Percentiles rank a stretch among this genome's conserved stretches.
These are phyloP conservation scores for Paedocypris sp. DNA, from an alignment of 2,113 vertebrate genomes.

Conservation along the genomic window DNA sequence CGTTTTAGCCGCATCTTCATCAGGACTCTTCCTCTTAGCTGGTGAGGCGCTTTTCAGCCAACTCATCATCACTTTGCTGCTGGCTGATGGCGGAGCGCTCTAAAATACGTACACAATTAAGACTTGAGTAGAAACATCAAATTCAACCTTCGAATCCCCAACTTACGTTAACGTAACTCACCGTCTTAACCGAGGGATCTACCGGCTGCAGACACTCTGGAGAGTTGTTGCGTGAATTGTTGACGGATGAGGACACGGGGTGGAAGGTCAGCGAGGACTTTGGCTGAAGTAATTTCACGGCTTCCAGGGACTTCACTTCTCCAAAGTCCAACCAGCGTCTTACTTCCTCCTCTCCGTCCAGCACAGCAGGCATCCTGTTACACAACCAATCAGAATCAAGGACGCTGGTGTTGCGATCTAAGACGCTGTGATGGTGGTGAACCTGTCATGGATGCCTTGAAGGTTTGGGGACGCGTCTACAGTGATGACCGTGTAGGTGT, in stretches of 20 bases:
- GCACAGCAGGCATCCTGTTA: slow-evolving; percentile 86
- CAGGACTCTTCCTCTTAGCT: slow-evolving; percentile 61
- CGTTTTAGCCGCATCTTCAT: slow-evolving; percentile 38
- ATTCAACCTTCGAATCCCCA: no score
- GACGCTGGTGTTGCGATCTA: neutral
- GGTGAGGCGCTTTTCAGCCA: slow-evolving; percentile 71
- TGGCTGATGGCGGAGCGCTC: slow-evolving; percentile 59
- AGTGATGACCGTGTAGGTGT: slow-evolving; percentile 84
- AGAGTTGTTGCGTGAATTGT: slow-evolving; percentile 73
- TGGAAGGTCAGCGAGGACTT: slow-evolving; percentile 74
- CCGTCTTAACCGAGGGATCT: slow-evolving; percentile 62
- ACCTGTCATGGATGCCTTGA: slow-evolving; percentile 79
- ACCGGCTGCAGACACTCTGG: slow-evolving; percentile 73
- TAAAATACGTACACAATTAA: slow-evolving; percentile 35
- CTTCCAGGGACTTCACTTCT: slow-evolving; percentile 74
- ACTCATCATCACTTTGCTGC: slow-evolving; percentile 70
- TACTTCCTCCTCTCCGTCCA: slow-evolving; percentile 84
- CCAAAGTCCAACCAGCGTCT: slow-evolving; percentile 84
- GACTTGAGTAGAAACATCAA: no score
- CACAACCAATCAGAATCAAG: neutral
- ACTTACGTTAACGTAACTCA: no score
- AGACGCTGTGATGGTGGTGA: slow-evolving; percentile 15
- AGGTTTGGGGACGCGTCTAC: slow-evolving; percentile 73
- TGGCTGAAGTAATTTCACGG: slow-evolving; percentile 74
- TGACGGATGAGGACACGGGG: slow-evolving; percentile 79